phyloP scores from a whole-genome alignment of 2,113 vertebrate species.

The Dicerorhinus sumatrensis region DNA sequence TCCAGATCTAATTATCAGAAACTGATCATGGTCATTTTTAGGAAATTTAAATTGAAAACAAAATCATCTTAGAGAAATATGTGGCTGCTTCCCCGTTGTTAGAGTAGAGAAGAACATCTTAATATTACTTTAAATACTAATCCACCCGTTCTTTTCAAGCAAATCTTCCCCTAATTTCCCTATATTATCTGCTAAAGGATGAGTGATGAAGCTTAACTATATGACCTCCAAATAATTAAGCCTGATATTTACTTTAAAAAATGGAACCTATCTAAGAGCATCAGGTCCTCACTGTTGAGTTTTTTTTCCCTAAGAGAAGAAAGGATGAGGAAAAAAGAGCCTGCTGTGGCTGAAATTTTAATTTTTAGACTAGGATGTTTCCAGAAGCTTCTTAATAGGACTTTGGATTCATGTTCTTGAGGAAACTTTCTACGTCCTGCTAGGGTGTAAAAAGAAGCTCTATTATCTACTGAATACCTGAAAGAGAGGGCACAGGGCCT shows the following conservation, averaged over 20 bases:
- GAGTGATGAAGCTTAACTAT: not conserved
- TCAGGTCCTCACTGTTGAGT: not conserved
- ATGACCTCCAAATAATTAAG: conserved; percentile 56
- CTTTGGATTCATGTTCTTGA: conserved; percentile 64
- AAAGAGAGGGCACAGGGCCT: conserved; percentile 29
- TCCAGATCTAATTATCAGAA: conserved; percentile 12
- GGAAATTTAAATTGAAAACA: not conserved
- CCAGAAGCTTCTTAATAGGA: conserved; percentile 65
- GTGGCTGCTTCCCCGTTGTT: not conserved
- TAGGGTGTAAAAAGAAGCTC: conserved; percentile 32
- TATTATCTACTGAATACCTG: not conserved
- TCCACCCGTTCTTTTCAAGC: conserved; percentile 43
- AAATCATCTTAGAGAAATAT: not conserved
- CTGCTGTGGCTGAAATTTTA: conserved; percentile 62
- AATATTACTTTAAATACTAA: not conserved
- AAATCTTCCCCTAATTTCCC: not conserved
- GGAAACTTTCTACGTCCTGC: conserved; percentile 47
- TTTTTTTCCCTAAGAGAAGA: not conserved
- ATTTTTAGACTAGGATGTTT: conserved; percentile 60
- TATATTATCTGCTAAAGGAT: not conserved
- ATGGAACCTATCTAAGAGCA: not conserved
- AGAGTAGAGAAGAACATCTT: not conserved
- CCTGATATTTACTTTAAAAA: conserved; percentile 41
- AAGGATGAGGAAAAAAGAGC: conserved; percentile 5
- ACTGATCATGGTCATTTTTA: not conserved